phyloP scores from a whole-genome alignment of 1,140 invertebrate genomes.

The Scaptomyza pallida region DNA sequence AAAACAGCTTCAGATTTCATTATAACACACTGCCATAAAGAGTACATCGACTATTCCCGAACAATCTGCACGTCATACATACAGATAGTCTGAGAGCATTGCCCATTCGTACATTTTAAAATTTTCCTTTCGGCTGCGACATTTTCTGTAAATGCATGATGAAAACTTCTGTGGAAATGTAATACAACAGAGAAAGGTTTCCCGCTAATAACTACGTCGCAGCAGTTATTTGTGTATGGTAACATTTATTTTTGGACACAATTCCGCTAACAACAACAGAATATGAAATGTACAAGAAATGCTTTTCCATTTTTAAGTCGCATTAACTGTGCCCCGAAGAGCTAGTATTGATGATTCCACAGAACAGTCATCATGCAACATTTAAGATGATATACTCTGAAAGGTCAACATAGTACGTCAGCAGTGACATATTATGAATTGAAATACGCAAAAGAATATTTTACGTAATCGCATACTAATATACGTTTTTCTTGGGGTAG shows the following conservation, averaged over 20 bases:
- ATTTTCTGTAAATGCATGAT: conserved; percentile 4
- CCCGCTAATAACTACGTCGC: conserved; percentile 56
- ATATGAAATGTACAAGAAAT: conserved; percentile 2
- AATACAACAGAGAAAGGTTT: conserved; percentile 52
- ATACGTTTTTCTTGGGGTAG: too few species aligned
- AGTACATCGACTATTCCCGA: background rate
- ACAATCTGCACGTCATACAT: too few species aligned
- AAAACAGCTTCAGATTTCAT: conserved; percentile 1
- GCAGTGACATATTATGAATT: too few species aligned
- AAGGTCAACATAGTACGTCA: too few species aligned
- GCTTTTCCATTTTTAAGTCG: background rate
- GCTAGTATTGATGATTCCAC: too few species aligned
- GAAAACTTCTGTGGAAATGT: conserved; percentile 38
- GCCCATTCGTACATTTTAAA: background rate
- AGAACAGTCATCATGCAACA: too few species aligned
- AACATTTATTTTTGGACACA: conserved; percentile 43
- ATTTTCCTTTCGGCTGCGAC: conserved; percentile 9
- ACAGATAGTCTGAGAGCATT: conserved; percentile 8
- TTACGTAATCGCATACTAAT: too few species aligned
- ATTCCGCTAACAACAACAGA: background rate
- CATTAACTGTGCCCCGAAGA: too few species aligned
- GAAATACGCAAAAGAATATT: too few species aligned
- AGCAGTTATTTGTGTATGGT: background rate
- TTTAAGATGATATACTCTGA: too few species aligned
- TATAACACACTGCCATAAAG: background rate